Evolutionary conservation across 2,888 invertebrate species (phyloP).

Genomic region (Hydriomena furcata): DNA sequence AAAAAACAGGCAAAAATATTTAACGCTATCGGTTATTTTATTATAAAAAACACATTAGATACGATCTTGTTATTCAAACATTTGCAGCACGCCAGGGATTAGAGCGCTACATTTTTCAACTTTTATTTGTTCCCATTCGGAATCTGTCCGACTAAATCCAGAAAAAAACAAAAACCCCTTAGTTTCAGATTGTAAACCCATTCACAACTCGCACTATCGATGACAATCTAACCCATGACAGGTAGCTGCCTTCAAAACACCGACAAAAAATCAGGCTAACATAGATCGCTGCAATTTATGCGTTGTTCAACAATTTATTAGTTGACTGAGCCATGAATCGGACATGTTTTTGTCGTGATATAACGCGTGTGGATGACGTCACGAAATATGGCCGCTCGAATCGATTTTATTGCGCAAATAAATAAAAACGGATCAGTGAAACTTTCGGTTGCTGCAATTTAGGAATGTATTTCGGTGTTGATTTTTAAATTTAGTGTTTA

Average conservation of each 20-base stretch:
- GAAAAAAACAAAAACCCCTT: constrained; percentile 5
- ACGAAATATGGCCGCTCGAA: constrained; percentile 43
- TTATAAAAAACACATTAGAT: no score
- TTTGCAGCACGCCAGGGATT: no score
- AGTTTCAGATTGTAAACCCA: background rate
- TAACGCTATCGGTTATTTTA: background rate
- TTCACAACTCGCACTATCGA: constrained; percentile 9
- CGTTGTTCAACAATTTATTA: constrained; percentile 52
- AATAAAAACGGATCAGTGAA: constrained; percentile 52
- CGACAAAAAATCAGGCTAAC: constrained; percentile 50
- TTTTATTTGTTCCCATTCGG: background rate
- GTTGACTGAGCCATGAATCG: constrained; percentile 51
- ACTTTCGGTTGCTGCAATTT: constrained; percentile 27
- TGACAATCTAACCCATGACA: constrained; percentile 24
- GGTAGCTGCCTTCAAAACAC: constrained; percentile 31
- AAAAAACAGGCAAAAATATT: no score
- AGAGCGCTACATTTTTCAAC: background rate
- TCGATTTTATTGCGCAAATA: constrained; percentile 51
- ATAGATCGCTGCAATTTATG: constrained; percentile 53
- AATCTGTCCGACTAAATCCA: background rate
- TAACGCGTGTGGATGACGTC: constrained; percentile 51
- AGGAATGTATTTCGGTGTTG: constrained; percentile 11
- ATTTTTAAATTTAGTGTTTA: background rate
- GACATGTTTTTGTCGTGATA: constrained; percentile 52
- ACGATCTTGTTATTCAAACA: no score